Conservation (phyloP, 23 tunicate species). For the Ciona savignyi region DNA sequence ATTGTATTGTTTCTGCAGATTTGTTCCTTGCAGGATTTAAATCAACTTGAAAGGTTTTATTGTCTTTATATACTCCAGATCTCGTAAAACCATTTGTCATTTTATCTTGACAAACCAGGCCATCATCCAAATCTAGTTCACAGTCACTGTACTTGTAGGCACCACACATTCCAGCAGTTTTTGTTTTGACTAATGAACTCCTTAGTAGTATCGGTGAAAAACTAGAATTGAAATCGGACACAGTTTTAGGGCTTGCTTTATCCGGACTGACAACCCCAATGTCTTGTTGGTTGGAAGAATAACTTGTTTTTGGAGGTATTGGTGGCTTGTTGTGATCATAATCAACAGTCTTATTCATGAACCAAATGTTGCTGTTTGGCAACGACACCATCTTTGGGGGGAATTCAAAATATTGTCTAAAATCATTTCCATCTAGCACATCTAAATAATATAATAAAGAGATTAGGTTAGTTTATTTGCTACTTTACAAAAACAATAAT, state of each 20-base stretch:
- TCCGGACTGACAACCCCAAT: not conserved
- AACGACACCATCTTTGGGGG: not conserved
- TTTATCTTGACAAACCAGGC: not conserved
- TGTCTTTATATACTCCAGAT: not conserved
- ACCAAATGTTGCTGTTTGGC: not conserved
- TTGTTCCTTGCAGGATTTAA: not conserved
- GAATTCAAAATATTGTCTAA: not conserved
- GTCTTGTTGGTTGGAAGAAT: constrained; percentile 24
- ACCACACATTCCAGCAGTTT: constrained; percentile 17
- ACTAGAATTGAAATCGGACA: constrained; percentile 3
- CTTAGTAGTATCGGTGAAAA: constrained; percentile 13
- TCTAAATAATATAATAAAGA: too few species aligned
- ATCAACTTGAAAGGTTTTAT: not conserved
- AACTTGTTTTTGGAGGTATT: not conserved
- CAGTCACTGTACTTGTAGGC: not conserved
- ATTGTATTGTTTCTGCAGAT: too few species aligned
- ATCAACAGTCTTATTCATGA: not conserved
- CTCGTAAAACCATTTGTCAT: not conserved
- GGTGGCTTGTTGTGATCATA: not conserved
- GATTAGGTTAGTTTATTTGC: too few species aligned
- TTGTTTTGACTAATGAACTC: constrained; percentile 1
- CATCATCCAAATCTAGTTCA: constrained; percentile 13
- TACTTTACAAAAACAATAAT: too few species aligned
- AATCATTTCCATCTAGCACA: not conserved
- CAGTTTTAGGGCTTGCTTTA: not conserved